Conservation (phyloP, 1,140 invertebrate species). For the Pseudachorutes palmiensis region DNA sequence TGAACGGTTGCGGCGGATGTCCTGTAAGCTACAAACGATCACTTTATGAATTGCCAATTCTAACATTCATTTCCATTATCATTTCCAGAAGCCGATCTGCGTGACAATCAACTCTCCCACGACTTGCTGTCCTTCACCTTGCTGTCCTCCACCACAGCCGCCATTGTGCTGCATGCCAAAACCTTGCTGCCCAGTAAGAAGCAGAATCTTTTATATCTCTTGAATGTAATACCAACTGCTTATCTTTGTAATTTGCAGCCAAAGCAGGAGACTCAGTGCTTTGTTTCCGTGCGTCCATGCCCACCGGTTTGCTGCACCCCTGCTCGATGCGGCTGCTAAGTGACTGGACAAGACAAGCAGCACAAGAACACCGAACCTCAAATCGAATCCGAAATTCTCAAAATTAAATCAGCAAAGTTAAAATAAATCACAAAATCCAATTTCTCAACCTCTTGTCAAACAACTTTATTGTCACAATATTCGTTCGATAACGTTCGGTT, state of each 20-base stretch:
- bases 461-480: no score
- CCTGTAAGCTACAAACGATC: neutral
- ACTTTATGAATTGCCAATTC: no score
- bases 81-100: neutral
- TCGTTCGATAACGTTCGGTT: no score
- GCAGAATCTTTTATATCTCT: neutral
- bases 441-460: no score
- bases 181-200: neutral
- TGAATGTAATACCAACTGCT: neutral
- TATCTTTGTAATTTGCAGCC: neutral
- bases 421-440: no score
- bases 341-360: no score
- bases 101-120: neutral
- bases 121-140: neutral
- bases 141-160: neutral
- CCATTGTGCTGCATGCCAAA: conserved; percentile 1
- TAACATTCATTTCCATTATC: neutral
- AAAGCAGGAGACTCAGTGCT: neutral
- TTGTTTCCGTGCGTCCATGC: neutral
- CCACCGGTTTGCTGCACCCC: conserved; percentile 3
- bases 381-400: no score
- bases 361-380: no score
- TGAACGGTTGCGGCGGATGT: no score
- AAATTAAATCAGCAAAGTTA: no score
- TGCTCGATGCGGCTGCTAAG: neutral